phyloP scores from a whole-genome alignment of 2,113 vertebrate species.

The Abramis brama region DNA sequence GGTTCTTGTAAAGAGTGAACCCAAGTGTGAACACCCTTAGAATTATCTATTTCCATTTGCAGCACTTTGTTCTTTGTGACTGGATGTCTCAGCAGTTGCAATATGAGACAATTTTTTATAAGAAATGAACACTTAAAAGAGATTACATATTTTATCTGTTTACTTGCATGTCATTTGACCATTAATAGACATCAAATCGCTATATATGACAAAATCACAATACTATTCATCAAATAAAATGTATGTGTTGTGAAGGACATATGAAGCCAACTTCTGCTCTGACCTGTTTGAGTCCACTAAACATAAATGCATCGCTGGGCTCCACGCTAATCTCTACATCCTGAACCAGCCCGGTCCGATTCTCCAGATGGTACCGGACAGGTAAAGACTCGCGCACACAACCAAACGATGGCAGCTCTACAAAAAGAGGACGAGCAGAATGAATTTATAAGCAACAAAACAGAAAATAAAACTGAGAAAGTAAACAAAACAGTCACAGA shows the following conservation, averaged over 20 bases:
- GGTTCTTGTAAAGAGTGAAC: too few species aligned
- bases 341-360: slow-evolving; percentile 90
- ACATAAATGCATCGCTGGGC: slow-evolving; percentile 98
- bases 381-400: slow-evolving; percentile 93
- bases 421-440: not conserved
- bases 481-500: not conserved
- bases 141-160: too few species aligned
- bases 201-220: too few species aligned
- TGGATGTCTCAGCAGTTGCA: too few species aligned
- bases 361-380: slow-evolving; percentile 90
- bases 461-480: not conserved
- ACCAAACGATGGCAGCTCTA: slow-evolving; percentile 93
- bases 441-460: not conserved
- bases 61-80: too few species aligned
- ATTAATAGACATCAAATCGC: too few species aligned
- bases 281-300: slow-evolving; percentile 98
- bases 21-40: too few species aligned
- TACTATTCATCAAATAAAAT: not conserved
- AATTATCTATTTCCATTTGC: too few species aligned
- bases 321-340: slow-evolving; percentile 95
- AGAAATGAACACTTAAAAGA: too few species aligned
- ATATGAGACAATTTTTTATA: too few species aligned
- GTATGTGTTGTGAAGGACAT: not conserved
- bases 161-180: too few species aligned
- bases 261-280: not conserved